Conservation (phyloP, 1,140 invertebrate genomes). For the Melitaea cinxia region DNA sequence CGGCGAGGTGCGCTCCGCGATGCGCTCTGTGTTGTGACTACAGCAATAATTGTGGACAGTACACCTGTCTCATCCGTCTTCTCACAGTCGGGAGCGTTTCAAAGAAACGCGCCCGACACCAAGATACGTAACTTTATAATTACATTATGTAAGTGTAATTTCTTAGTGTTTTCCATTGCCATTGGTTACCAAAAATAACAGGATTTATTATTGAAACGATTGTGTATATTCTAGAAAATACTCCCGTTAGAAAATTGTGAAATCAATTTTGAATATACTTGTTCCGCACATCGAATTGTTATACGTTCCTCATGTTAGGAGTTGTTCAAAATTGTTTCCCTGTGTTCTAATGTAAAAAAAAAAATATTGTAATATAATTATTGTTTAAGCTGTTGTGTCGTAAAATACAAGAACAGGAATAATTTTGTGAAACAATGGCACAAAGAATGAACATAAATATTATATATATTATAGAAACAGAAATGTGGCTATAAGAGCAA, state of each 20-base stretch:
- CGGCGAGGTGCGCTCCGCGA: neutral
- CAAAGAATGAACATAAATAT: slow-evolving; percentile 81
- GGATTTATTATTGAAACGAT: slow-evolving; percentile 76
- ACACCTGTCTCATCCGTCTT: slow-evolving; percentile 59
- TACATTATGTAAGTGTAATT: slow-evolving; percentile 67
- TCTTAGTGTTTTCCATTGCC: slow-evolving; percentile 76
- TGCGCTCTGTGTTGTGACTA: slow-evolving; percentile 67
- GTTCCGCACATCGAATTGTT: slow-evolving; percentile 78
- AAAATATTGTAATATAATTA: slow-evolving; percentile 80
- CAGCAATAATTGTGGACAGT: slow-evolving; percentile 73
- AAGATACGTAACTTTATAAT: slow-evolving; percentile 77
- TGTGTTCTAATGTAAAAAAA: slow-evolving; percentile 67
- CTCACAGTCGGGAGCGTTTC: slow-evolving; percentile 48
- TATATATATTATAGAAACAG: slow-evolving; percentile 81
- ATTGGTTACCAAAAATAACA: slow-evolving; percentile 82
- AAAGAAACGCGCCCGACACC: slow-evolving; percentile 59
- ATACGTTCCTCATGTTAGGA: slow-evolving; percentile 66
- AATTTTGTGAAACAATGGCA: slow-evolving; percentile 81
- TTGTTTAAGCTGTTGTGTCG: slow-evolving; percentile 80
- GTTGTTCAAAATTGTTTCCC: slow-evolving; percentile 67
- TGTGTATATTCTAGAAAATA: slow-evolving; percentile 79
- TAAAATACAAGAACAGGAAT: slow-evolving; percentile 81
- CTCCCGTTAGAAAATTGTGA: slow-evolving; percentile 65
- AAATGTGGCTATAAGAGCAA: slow-evolving; percentile 81
- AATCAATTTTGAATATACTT: slow-evolving; percentile 62